Base-by-base conservation (phyloP, 2,797 vertebrate genomes). In the Ispidina picta region DNA sequence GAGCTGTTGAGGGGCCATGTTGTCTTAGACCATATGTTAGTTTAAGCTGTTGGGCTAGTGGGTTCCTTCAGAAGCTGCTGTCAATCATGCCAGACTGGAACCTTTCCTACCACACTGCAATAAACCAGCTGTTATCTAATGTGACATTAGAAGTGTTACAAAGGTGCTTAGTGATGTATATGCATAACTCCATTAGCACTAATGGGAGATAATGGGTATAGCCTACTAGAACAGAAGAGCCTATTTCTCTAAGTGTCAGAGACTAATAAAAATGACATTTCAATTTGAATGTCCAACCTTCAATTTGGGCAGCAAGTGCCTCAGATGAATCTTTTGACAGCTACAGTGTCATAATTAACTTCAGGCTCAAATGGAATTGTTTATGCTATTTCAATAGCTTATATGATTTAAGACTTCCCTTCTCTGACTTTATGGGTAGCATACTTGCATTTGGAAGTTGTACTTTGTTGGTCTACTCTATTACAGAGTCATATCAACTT, bases 191-290 rank as follows among this genome's bases (percentile, higher is more conserved):
- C 92, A 95, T 92, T 94, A 93, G 48, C 66, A 56, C 86, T 96
- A 94, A 95, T 84, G 87, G 83, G 63, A 88, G 63, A 79, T 95
- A 93, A 95, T 86, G 90, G 77, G 21, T 76, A 79, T 31, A 79
- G 91, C 74, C 87, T 17, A 18, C 73, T 31, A 23, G 52, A 64
- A 60, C 59, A 87, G 79, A 62, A 74, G 76, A 83, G 83, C 63
- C 74, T 86, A 58, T 94, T 95, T 83, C 87, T 87, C 49, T n/a
- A 58, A 90, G 87, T 86, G 87, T 92, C 77, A 75, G 41, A 31
- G 33, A 74, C 80, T 92, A 93, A 96, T 94, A 93, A 76, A 95
- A 95, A 88, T 55, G 83, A 89, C 80, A 89, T 93, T 94, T 93
- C 85, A 82, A 68, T 95, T 93, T 94, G 85, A 89, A 93, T 79